A percentile compares a stretch with the other conserved stretches of the same genome.
These are phyloP conservation scores for Chloroceryle amazona DNA, from an alignment of 2,797 vertebrate species.

Conservation along the genomic window DNA sequence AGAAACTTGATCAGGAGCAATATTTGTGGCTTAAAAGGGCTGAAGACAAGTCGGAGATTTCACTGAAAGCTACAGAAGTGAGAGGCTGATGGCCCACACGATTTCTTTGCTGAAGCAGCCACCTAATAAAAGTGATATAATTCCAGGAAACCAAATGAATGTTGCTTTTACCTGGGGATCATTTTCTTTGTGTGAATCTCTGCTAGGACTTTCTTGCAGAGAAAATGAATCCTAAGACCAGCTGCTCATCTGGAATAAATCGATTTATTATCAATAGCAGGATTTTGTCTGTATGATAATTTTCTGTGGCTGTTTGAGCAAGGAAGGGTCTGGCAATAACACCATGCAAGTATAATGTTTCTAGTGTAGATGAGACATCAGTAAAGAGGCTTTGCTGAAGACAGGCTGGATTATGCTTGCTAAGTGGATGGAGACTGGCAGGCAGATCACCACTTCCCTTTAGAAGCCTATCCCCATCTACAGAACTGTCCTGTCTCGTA, in stretches of 20 bases:
- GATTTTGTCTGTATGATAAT: background rate
- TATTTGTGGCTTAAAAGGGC: background rate
- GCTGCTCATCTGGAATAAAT: constrained; percentile 2
- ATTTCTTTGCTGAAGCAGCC: background rate
- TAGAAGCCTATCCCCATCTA: background rate
- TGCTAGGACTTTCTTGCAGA: background rate
- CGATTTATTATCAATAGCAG: background rate
- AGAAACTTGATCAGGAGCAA: background rate
- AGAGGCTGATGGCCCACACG: background rate
- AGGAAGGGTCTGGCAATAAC: background rate
- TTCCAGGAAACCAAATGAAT: background rate
- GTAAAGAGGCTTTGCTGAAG: background rate
- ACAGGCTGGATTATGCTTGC: background rate
- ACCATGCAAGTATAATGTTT: background rate
- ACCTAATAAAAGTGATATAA: background rate
- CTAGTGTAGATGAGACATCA: background rate
- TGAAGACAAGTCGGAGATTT: background rate
- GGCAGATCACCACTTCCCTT: background rate
- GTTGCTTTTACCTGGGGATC: constrained; percentile 8
- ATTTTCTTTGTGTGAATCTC: background rate
- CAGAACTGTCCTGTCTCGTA: background rate
- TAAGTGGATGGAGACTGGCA: background rate
- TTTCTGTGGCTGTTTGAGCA: background rate
- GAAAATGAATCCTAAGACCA: background rate
- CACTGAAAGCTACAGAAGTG: background rate